A percentile compares a stretch with the other conserved stretches of the same genome.
phyloP scores from a whole-genome alignment of 2,113 vertebrate species.

The Arizona elegans region DNA sequence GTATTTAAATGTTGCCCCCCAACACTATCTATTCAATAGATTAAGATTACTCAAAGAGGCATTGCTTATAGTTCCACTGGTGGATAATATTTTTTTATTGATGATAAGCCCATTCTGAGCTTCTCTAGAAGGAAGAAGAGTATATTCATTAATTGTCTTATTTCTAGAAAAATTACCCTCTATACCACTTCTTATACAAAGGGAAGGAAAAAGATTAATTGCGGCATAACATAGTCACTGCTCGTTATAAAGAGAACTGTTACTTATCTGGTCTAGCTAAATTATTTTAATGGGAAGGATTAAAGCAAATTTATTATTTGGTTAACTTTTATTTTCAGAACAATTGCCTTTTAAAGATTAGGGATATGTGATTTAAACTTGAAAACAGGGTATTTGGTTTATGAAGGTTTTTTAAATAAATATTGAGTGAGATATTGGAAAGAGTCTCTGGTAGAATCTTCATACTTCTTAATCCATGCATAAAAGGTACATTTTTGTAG shows the following conservation, averaged over 20 bases:
- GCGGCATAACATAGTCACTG: not conserved
- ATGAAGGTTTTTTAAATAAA: not conserved
- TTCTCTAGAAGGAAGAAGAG: not conserved
- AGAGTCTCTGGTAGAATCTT: not conserved
- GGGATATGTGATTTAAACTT: not conserved
- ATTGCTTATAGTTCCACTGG: not conserved
- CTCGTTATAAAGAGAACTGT: not conserved
- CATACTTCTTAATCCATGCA: not conserved
- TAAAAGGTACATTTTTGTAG: not conserved
- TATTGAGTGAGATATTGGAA: not conserved
- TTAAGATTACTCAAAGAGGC: not conserved
- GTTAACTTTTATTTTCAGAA: not conserved
- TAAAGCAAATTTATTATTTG: not conserved
- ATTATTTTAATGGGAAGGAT: not conserved
- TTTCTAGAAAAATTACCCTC: not conserved
- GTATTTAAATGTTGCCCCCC: not conserved
- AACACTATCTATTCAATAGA: not conserved
- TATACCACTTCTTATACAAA: not conserved
- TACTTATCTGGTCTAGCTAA: not conserved
- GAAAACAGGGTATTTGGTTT: not conserved
- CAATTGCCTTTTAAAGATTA: not conserved
- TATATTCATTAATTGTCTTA: not conserved
- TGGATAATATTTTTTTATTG: not conserved
- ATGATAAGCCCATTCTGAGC: not conserved
- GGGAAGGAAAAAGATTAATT: not conserved